Evolutionary conservation across 2,113 vertebrate species (phyloP).

Genomic region (Nymphicus hollandicus): DNA sequence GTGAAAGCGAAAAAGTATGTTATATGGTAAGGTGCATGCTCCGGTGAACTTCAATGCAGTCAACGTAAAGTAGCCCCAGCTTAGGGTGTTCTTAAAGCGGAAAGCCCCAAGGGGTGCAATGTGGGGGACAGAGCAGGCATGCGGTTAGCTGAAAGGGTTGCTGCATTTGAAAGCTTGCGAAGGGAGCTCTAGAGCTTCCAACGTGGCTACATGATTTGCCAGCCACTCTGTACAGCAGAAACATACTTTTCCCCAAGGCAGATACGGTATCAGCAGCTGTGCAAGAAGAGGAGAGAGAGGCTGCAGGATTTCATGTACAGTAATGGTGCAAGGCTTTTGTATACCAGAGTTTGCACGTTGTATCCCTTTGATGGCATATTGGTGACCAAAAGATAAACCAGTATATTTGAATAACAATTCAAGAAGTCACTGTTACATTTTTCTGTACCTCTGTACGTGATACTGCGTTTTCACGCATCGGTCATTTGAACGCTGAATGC

Average conservation of each 20-base stretch:
- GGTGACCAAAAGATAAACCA: conserved; percentile 6
- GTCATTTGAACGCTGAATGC: conserved; percentile 31
- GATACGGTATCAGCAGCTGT: background rate
- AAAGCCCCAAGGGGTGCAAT: background rate
- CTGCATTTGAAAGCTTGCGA: conserved; percentile 1
- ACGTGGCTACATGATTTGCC: background rate
- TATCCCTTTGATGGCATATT: background rate
- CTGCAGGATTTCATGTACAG: conserved; percentile 10
- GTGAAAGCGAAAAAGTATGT: conserved; percentile 11
- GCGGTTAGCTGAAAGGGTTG: conserved; percentile 18
- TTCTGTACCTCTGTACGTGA: conserved; percentile 23
- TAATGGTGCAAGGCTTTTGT: background rate
- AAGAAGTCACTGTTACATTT: background rate
- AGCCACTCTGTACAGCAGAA: conserved; percentile 39
- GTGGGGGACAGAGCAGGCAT: conserved; percentile 6
- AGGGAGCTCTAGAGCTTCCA: background rate
- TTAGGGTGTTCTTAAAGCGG: conserved; percentile 24
- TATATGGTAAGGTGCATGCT: conserved; percentile 11
- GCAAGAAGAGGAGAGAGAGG: background rate
- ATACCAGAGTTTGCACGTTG: conserved; percentile 10
- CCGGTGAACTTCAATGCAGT: conserved; percentile 6
- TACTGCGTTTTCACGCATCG: background rate
- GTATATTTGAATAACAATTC: background rate
- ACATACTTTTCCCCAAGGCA: background rate
- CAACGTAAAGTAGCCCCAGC: background rate